These are phyloP conservation scores for Smutsia gigantea DNA, from an alignment of 2,797 vertebrate genomes.

Conservation along the genomic window DNA sequence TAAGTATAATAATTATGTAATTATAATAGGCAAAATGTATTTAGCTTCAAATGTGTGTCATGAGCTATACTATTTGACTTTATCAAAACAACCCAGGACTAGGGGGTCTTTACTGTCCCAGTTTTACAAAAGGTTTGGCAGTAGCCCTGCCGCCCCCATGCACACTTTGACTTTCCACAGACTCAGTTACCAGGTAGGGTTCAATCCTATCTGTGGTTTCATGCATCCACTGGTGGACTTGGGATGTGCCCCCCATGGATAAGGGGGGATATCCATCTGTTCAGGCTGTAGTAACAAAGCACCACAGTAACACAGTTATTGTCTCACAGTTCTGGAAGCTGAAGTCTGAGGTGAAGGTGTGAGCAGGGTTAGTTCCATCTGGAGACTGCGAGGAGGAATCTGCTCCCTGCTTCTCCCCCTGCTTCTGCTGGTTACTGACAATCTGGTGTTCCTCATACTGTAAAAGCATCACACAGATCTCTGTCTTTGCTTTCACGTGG, in stretches of 20 bases:
- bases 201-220: neutral
- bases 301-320: neutral
- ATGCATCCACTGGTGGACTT: neutral
- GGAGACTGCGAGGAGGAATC: neutral
- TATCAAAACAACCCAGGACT: neutral
- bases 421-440: neutral
- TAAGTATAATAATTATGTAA: constrained; percentile 55
- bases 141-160: rapidly evolving
- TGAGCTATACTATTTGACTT: neutral
- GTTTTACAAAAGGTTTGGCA: neutral
- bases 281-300: neutral
- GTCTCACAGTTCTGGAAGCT: neutral
- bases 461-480: neutral
- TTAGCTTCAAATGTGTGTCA: constrained; percentile 42
- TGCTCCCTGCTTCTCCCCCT: neutral
- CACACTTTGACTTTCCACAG: neutral
- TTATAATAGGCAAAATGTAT: constrained; percentile 58
- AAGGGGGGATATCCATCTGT: neutral
- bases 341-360: neutral
- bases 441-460: neutral
- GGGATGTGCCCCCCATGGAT: neutral
- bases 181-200: neutral
- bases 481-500: neutral
- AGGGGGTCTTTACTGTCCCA: neutral
- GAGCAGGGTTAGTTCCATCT: neutral